Conservation (phyloP, 1,140 invertebrate genomes). For the Aphelinus atriplicis region DNA sequence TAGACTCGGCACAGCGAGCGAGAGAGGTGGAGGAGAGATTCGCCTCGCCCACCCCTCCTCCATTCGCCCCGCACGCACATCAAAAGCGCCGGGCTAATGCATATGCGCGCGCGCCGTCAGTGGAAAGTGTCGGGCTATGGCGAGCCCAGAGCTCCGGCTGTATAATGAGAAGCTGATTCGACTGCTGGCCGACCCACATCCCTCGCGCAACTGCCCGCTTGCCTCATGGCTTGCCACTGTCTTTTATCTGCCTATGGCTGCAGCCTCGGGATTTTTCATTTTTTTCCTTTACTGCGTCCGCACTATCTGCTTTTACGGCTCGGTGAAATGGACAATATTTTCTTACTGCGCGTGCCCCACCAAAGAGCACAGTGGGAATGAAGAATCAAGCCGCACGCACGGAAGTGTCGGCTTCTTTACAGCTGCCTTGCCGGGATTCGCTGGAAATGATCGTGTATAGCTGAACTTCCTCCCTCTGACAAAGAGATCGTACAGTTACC, state of each 20-base stretch:
- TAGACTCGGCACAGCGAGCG: slow-evolving; percentile 43
- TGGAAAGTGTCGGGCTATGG: background rate
- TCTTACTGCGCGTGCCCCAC: background rate
- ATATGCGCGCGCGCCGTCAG: background rate
- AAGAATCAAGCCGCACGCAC: slow-evolving; percentile 4
- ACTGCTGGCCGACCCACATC: no score
- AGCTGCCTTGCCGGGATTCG: no score
- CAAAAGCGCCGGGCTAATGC: slow-evolving; percentile 29
- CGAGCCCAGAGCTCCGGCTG: background rate
- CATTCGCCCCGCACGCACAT: background rate
- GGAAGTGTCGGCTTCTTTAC: no score
- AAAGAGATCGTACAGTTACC: no score
- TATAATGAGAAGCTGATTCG: no score
- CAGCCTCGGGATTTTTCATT: slow-evolving; percentile 18
- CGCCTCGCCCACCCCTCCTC: no score
- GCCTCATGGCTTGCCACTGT: background rate
- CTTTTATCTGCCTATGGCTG: slow-evolving; percentile 13
- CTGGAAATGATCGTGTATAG: no score
- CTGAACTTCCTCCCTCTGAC: no score
- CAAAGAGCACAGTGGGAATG: slow-evolving; percentile 3
- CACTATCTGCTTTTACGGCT: slow-evolving; percentile 28
- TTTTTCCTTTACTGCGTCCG: background rate
- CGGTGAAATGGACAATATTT: slow-evolving; percentile 25
- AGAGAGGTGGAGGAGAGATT: background rate
- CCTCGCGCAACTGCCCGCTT: no score